These are phyloP conservation scores for Notiomystis cincta DNA, from an alignment of 2,113 vertebrate species.

Conservation along the genomic window DNA sequence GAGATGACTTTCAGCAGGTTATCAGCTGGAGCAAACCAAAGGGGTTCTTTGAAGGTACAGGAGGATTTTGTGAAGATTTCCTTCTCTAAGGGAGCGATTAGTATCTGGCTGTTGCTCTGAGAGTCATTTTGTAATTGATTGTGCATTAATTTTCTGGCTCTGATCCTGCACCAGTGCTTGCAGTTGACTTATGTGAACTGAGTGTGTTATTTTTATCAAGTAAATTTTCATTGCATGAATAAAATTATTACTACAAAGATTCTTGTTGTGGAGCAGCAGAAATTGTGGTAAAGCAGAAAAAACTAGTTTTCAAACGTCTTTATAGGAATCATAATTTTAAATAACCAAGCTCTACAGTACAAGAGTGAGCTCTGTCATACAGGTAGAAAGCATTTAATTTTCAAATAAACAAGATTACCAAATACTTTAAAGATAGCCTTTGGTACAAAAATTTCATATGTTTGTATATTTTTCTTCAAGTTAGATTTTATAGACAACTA, in stretches of 20 bases:
- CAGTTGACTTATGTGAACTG: background rate
- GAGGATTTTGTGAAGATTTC: background rate
- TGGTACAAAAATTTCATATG: background rate
- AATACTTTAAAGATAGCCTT: background rate
- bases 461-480: background rate
- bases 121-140: conserved; percentile 19
- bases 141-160: conserved; percentile 10
- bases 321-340: background rate
- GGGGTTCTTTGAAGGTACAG: background rate
- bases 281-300: background rate
- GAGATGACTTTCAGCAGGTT: background rate
- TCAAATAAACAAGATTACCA: background rate
- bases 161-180: background rate
- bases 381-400: background rate
- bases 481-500: background rate
- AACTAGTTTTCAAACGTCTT: background rate
- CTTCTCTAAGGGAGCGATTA: background rate
- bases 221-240: background rate
- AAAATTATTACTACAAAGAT: background rate
- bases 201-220: background rate
- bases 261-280: background rate
- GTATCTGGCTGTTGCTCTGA: background rate
- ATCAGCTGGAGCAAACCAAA: background rate
- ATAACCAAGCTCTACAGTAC: background rate
- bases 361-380: background rate